These are phyloP conservation scores for Halisarca cf. caerulea DNA, from an alignment of 37 sponge, comb jelly and placozoan species.

Conservation along the genomic window DNA sequence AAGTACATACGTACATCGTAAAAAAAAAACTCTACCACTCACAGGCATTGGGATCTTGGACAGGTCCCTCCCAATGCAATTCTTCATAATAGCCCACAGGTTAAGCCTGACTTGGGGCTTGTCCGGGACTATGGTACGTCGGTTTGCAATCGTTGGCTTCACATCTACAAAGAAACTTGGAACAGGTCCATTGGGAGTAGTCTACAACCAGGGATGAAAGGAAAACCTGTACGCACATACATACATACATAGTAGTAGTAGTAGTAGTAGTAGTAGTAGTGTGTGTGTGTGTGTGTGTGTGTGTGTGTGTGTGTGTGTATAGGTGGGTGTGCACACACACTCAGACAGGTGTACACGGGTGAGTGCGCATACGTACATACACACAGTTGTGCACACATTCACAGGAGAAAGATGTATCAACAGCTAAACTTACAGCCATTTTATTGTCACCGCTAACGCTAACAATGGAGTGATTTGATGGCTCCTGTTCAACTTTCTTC, in stretches of 20 bases:
- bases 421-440: no score
- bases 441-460: no score
- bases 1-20: slow-evolving; percentile 5
- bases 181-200: slow-evolving; percentile 15
- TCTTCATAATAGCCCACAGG: slow-evolving; percentile 95
- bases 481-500: not conserved
- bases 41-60: slow-evolving; percentile 98
- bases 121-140: slow-evolving; percentile 70
- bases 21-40: slow-evolving; percentile 14
- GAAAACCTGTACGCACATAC: slow-evolving; percentile 7
- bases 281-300: no score
- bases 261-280: no score
- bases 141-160: slow-evolving; percentile 37
- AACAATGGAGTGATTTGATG: not conserved
- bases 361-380: no score
- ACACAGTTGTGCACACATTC: no score
- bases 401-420: no score
- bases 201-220: no score
- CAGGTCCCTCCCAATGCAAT: slow-evolving; percentile 97
- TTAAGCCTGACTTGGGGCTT: slow-evolving; percentile 80
- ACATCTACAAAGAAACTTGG: slow-evolving; percentile 20
- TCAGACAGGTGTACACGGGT: no score
- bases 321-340: no score
- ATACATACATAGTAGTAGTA: no score
- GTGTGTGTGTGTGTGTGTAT: no score